A percentile compares a stretch with the other conserved stretches of the same genome.
Evolutionary conservation across 2,113 vertebrate genomes (phyloP).

Genomic region (Athene cunicularia): DNA sequence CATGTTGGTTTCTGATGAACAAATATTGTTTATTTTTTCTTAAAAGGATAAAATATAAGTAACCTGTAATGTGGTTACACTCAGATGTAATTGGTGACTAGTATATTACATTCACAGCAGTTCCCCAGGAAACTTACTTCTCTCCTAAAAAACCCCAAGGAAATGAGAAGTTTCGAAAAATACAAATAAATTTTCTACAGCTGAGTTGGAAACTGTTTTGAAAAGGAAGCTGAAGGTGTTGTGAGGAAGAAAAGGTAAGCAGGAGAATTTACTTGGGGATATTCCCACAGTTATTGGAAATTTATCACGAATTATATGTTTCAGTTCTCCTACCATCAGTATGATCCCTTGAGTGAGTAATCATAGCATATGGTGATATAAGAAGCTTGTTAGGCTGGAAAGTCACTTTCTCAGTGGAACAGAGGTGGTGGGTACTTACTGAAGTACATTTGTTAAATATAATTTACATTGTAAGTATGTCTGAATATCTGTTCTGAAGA

Average conservation of each 20-base stretch:
- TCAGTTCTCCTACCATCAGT: neutral
- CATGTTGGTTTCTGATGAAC: neutral
- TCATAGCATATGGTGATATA: neutral
- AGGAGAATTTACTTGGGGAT: neutral
- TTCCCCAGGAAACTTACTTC: neutral
- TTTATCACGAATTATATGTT: neutral
- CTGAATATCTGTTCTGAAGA: neutral
- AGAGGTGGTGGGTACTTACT: neutral
- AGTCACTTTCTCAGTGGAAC: neutral
- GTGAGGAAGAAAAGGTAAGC: neutral
- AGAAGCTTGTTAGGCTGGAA: neutral
- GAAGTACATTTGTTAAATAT: neutral
- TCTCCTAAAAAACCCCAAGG: neutral
- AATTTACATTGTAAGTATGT: neutral
- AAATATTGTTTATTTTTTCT: neutral
- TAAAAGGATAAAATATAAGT: neutral
- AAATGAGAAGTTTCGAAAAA: neutral
- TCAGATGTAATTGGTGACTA: neutral
- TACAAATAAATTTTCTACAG: neutral
- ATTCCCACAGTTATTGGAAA: neutral
- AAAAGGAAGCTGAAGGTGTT: neutral
- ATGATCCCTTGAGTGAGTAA: neutral
- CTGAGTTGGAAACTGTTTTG: neutral
- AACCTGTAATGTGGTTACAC: neutral
- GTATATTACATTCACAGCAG: neutral